Percentiles rank a stretch among this genome's conserved stretches.
Conservation (phyloP, 2,113 vertebrate genomes). For the Vulpes vulpes region DNA sequence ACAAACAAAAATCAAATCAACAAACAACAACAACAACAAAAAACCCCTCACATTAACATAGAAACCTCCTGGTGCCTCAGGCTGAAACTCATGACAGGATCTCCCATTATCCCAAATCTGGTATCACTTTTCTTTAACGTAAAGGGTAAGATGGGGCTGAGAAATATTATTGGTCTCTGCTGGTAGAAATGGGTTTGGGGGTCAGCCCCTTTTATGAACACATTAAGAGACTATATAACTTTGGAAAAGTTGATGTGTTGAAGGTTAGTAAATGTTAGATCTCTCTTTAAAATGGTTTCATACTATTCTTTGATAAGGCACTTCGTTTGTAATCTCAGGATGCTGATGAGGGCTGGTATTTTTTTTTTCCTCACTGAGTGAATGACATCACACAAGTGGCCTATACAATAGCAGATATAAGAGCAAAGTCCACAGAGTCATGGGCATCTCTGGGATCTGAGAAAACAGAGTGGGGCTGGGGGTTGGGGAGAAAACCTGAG, state of each 20-base stretch:
- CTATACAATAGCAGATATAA: not conserved
- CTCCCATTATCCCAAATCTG: not conserved
- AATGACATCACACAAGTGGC: conserved; percentile 57
- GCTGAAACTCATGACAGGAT: conserved; percentile 16
- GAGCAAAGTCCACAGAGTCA: not conserved
- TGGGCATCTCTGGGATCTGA: not conserved
- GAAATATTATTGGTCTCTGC: conserved; percentile 43
- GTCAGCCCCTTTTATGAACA: not conserved
- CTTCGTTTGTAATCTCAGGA: conserved; percentile 26
- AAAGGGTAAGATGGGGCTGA: not conserved
- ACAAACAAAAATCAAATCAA: not conserved
- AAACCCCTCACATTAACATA: not conserved
- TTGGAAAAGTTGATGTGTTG: conserved; percentile 26
- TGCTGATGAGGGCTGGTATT: not conserved
- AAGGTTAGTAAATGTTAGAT: conserved; percentile 49
- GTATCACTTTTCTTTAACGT: conserved; percentile 35
- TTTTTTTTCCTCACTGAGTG: conserved; percentile 22
- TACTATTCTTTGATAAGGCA: conserved; percentile 30
- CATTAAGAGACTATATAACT: conserved; percentile 37
- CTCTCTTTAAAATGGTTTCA: conserved; percentile 44
- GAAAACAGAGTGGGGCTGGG: not conserved
- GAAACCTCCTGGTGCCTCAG: conserved; percentile 30
- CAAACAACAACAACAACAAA: not conserved
- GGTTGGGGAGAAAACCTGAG: not conserved
- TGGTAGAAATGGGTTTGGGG: conserved; percentile 16